Conservation (phyloP, 2,888 invertebrate genomes). For the Chrysodeixis includens region DNA sequence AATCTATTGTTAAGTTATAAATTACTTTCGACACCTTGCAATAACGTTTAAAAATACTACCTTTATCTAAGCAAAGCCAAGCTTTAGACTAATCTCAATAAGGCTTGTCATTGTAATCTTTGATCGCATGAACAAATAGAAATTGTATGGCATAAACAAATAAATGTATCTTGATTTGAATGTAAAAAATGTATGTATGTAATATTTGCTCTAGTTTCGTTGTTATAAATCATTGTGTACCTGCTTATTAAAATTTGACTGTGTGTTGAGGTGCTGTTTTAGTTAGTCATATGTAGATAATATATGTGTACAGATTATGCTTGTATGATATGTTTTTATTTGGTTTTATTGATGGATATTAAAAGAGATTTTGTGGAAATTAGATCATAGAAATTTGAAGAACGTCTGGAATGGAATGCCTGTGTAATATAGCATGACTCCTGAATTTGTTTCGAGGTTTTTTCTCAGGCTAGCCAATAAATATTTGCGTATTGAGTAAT, state of each 20-base stretch:
- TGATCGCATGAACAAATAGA: conserved; percentile 49
- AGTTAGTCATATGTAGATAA: not conserved
- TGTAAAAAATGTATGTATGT: no score
- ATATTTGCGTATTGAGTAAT: no score
- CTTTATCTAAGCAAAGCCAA: conserved; percentile 41
- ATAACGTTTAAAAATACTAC: conserved; percentile 48
- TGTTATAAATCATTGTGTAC: conserved; percentile 62
- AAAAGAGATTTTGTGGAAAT: no score
- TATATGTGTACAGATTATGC: no score
- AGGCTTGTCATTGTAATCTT: conserved; percentile 48
- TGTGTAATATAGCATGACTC: no score
- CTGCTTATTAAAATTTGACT: conserved; percentile 63
- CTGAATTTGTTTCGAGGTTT: no score
- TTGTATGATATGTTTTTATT: not conserved
- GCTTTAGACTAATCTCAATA: conserved; percentile 28
- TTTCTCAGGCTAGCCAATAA: no score
- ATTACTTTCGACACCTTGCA: conserved; percentile 58
- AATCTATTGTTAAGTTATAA: conserved; percentile 58
- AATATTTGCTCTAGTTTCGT: conserved; percentile 42
- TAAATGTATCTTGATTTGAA: conserved; percentile 19
- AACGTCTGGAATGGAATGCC: no score
- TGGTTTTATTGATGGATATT: not conserved
- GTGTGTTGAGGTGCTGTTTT: conserved; percentile 28
- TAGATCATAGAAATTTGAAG: no score
- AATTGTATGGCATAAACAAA: conserved; percentile 51